These are phyloP conservation scores for Ichneumoninae sp. DNA, from an alignment of 2,888 invertebrate genomes.

Conservation along the genomic window DNA sequence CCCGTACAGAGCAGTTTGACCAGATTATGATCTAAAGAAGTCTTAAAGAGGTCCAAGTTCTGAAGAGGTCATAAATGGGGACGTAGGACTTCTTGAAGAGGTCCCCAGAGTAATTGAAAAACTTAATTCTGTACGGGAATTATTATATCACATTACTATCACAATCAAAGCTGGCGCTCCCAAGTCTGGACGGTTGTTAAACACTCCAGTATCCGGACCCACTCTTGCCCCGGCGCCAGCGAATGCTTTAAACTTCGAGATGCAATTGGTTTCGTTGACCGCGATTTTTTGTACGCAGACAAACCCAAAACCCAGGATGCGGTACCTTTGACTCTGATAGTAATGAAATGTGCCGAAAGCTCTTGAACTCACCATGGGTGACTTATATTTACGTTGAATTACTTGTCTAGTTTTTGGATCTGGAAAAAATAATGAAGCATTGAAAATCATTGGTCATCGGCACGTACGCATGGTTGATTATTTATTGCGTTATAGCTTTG, in stretches of 20 bases:
- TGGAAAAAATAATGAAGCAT: constrained; percentile 85
- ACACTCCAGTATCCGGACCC: neutral
- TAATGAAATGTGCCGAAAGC: neutral
- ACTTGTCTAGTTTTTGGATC: constrained; percentile 99
- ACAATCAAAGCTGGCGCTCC: neutral
- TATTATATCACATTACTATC: constrained; percentile 8
- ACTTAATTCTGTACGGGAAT: no score
- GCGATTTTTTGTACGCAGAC: neutral
- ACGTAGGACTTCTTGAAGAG: no score
- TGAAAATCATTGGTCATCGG: neutral
- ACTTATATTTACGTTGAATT: constrained; percentile 98
- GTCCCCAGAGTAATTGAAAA: no score
- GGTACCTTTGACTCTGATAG: neutral
- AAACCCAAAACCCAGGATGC: constrained; percentile 30
- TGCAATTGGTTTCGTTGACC: neutral
- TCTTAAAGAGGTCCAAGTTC: neutral
- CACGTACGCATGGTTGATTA: neutral
- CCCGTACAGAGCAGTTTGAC: neutral
- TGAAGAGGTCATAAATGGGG: no score
- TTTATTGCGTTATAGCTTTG: neutral
- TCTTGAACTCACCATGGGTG: constrained; percentile 94
- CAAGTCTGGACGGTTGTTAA: neutral
- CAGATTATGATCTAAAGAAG: neutral
- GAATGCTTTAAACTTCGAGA: no score
- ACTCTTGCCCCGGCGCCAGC: neutral